Conservation (phyloP, 2,113 vertebrate genomes). For the Coryphaenoides rupestris region DNA sequence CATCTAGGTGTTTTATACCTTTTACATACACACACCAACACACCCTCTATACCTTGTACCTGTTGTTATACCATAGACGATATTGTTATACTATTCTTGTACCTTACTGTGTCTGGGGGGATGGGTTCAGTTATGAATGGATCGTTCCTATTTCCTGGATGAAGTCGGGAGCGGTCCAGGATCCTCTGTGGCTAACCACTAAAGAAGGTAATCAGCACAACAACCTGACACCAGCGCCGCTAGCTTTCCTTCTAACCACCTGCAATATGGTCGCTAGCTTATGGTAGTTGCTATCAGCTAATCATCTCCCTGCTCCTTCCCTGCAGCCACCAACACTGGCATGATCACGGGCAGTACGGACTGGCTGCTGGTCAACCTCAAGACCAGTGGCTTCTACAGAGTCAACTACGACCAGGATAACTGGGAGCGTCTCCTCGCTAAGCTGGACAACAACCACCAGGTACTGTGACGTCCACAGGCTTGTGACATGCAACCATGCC, state of each 20-base stretch:
- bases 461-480: too few relatives aligned
- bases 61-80: too few relatives aligned
- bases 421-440: constrained; percentile 76
- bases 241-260: too few relatives aligned
- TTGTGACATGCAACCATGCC: too few relatives aligned
- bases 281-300: too few relatives aligned
- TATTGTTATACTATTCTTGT: too few relatives aligned
- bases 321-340: neutral
- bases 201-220: constrained; percentile 55
- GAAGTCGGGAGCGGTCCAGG: fast-evolving
- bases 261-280: too few relatives aligned
- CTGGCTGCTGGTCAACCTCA: constrained; percentile 86
- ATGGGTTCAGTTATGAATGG: constrained; percentile 81
- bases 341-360: neutral
- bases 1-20: too few relatives aligned
- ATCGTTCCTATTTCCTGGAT: constrained; percentile 80
- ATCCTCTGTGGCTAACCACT: constrained; percentile 74
- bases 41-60: too few relatives aligned
- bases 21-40: too few relatives aligned
- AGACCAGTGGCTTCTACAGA: constrained; percentile 83
- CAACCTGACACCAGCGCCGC: too few relatives aligned
- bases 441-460: constrained; percentile 54
- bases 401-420: constrained; percentile 90
- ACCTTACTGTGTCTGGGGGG: constrained; percentile 11
- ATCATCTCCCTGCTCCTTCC: neutral